Evolutionary conservation across 2,888 invertebrate species (phyloP).

Genomic region (Cephalotes varians): DNA sequence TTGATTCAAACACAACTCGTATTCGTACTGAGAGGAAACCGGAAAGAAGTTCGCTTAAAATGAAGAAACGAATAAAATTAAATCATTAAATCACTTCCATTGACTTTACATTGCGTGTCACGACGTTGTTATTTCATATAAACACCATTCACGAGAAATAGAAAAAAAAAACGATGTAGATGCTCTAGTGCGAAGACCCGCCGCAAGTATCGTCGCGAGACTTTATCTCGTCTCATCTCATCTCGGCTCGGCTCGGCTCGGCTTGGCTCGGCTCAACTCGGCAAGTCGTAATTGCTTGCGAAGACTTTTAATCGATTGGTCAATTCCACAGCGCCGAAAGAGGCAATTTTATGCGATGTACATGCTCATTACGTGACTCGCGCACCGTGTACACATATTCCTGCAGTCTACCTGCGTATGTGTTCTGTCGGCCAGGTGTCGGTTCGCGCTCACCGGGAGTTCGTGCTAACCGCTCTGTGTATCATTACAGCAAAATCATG

Average conservation of each 20-base stretch:
- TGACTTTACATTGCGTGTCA: constrained; percentile 9
- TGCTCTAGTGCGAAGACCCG: constrained; percentile 36
- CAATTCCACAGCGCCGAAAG: constrained; percentile 63
- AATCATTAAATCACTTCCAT: constrained; percentile 8
- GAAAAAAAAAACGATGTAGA: neutral
- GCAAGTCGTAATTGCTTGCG: constrained; percentile 58
- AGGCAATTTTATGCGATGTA: constrained; percentile 63
- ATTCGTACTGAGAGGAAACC: neutral
- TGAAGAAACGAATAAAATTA: neutral
- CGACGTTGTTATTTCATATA: constrained; percentile 21
- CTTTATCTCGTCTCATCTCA: neutral
- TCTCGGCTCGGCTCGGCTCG: neutral
- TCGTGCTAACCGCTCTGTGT: constrained; percentile 57
- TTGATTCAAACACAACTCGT: too few relatives aligned
- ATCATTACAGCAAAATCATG: constrained; percentile 56
- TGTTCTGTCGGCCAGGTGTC: constrained; percentile 70
- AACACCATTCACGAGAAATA: neutral
- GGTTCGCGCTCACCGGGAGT: constrained; percentile 68
- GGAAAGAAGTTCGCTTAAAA: neutral
- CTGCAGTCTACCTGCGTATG: constrained; percentile 53
- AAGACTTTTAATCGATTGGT: constrained; percentile 67
- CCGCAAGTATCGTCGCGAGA: neutral
- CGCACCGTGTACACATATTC: constrained; percentile 45
- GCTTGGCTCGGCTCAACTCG: neutral
- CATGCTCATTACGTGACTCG: constrained; percentile 61